Conservation (phyloP, 1,140 invertebrate species). For the Holcopasites calliopsidis region DNA sequence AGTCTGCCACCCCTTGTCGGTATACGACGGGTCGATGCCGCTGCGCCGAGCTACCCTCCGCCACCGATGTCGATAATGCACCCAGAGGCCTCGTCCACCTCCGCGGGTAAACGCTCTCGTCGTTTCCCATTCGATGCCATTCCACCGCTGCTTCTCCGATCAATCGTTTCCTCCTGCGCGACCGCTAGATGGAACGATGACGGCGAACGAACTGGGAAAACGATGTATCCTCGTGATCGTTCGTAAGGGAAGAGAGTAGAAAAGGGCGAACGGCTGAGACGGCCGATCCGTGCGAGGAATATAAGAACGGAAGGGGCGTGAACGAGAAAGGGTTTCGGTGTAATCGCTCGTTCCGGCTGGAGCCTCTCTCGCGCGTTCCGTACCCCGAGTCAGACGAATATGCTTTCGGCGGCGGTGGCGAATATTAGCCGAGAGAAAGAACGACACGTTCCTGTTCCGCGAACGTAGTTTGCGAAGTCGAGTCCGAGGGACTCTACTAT, state of each 20-base stretch:
- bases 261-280: background rate
- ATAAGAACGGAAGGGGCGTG: constrained; percentile 34
- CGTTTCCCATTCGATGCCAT: too few relatives aligned
- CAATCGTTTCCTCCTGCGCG: background rate
- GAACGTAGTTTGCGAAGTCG: background rate
- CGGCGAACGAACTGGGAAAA: too few relatives aligned
- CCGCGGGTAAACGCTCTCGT: background rate
- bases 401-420: too few relatives aligned
- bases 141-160: too few relatives aligned
- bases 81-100: background rate
- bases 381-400: background rate
- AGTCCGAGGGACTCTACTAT: constrained; percentile 36
- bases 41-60: background rate
- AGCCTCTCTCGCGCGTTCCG: constrained; percentile 12
- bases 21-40: background rate
- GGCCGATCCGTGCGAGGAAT: constrained; percentile 15
- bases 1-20: constrained; percentile 33
- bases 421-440: constrained; percentile 58
- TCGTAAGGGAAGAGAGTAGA: background rate
- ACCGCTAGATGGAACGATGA: too few relatives aligned
- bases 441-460: constrained; percentile 62
- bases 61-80: constrained; percentile 2
- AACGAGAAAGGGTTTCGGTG: constrained; percentile 71
- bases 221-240: too few relatives aligned
- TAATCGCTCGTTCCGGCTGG: constrained; percentile 65